Evolutionary conservation across 2,888 invertebrate species (phyloP), one percentile per base, ranked within the genome.

Genomic region (Scaeva pyrastri): DNA sequence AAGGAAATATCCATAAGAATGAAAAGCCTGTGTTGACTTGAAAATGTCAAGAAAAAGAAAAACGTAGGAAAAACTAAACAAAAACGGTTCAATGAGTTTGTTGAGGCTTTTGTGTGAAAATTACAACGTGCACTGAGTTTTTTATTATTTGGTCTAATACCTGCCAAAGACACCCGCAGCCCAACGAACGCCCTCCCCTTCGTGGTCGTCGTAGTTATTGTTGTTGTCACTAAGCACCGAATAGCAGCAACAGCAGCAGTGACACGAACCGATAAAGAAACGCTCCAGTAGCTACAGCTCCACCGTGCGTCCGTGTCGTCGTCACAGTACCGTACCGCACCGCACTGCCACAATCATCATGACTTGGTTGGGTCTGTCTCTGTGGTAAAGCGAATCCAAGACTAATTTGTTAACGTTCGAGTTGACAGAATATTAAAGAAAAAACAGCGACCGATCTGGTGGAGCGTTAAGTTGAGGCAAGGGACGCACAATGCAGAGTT

Each of bases 81-180:
- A 82, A 76, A 82, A 78, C 50, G 73, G 70, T 78, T 71, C 74
- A 74, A 66, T 84, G 79, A 64, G 56, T 84, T 68, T 31, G 62
- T 43, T 58, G 48, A 48, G 21, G 39, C 23, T 75, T 70, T 50
- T 84, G 84, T 84, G 79, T 74, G 66, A 84, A 79, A 84, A 84
- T 84, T 64, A 75, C 64, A 66, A 52, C 41, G 48, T 64, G 75
- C 74, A 52, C n/a, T 62, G 68, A 45, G 64, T 66, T 66, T 52
- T 82, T 82, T 71, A 71, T 60, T 45, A 66, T 56, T 68, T 73
- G 83, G 73, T 78, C 71, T 71, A 26, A 19, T 79, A 75, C 79
- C 79, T 75, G 60, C 50, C 31, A 66, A 60, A 39, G 10, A 31
- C 64, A 43, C 62, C 64, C 48, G 48, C 31, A 48, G 26, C 78